Base-by-base conservation (phyloP, 2,113 vertebrate genomes). In the Cricetomys ansorgei region DNA sequence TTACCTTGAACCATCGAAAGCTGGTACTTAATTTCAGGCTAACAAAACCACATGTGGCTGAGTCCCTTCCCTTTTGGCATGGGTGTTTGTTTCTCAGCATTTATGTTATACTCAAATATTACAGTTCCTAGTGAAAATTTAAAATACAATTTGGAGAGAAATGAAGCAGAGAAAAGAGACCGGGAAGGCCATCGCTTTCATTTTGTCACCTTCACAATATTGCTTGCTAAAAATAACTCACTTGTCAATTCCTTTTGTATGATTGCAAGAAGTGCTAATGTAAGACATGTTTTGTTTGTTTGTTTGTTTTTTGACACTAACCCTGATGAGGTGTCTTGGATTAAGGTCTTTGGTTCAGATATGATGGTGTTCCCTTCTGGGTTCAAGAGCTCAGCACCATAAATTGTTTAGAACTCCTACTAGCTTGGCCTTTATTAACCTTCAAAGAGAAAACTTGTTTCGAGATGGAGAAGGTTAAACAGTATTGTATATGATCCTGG, bases 241-340 rank as follows among this genome's bases (percentile, higher is more conserved):
- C 70, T 92, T 97, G 92, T 97, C 95, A 97, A 87, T 92, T 97
- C 57, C 31, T 45, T 94, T 94, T 92, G 79, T 97, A 80, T 50
- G 79, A 50, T 75, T 95, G 73, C 92, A 84, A 95, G 80, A 95
- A 92, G 75, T 96, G 92, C 40, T 97, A 92, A 96, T 92, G 40
- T 84, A 93, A 94, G 91, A 88, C 45, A 59, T 96, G 53, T 92
- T 97, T 96, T 34, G 37, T 72, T 94, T 88, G 67, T 97, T 97
- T n/a, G n/a, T n/a, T n/a, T n/a, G n/a, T n/a, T n/a, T n/a, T 91
- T 94, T 79, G 72, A 97, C 97, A 94, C 93, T 97, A 94, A 92
- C 75, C 21, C 19, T 87, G 92, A 88, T 87, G 75, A 97, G 23
- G 91, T 93, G 45, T 95, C 25, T 7, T 92, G 80, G 92, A 94